Base-by-base conservation (phyloP, 2,113 vertebrate species). In the Archilochus colubris region DNA sequence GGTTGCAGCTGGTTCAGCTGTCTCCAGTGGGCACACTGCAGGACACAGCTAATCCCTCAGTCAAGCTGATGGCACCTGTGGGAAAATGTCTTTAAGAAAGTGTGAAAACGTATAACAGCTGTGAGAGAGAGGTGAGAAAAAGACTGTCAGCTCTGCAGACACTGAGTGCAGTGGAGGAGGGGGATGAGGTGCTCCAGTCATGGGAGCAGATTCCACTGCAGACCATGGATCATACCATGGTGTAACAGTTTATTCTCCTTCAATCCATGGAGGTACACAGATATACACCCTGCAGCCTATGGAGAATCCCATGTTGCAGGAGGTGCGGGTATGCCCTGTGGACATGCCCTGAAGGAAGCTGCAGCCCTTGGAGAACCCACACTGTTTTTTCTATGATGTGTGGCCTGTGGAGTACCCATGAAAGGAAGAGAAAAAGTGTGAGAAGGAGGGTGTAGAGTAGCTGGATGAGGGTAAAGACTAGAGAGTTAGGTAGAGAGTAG, bases 351-450 rank as follows among this genome's bases (percentile, higher is more conserved):
- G 59, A n/a, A 15, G 14, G 7, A 64, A 66, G 10, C 14, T 61
- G 11, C 13, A 40, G 12, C 10, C 12, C 3, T 1, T 28, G 23
- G 19, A 48, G 16, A 63, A 3, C 8, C 7, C 14, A 20, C 18
- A 46, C 46, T 46, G 5, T 57, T 75, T 74, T 70, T 36, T 82
- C 12, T 6, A 63, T 20, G 7, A 63, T 20, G 7, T 12, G 4
- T 54, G 48, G 15, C 22, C 3, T 0, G 0, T 30, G n/a, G 11
- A 70, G 28, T 20, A 61, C 18, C 4, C 6, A 51, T 0, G 0
- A 7, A 77, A 23, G 21, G 14, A 6, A 33, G 10, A 6, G 4
- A 7, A 43, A 53, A 89, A 46, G 12, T 13, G 27, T 82, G 48
- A 44, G 28, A 17, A 70, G 7, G 22, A 38, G 58, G 25, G 2